Evolutionary conservation across 2,888 invertebrate genomes (phyloP).

Genomic region (Oegoconia quadripuncta): DNA sequence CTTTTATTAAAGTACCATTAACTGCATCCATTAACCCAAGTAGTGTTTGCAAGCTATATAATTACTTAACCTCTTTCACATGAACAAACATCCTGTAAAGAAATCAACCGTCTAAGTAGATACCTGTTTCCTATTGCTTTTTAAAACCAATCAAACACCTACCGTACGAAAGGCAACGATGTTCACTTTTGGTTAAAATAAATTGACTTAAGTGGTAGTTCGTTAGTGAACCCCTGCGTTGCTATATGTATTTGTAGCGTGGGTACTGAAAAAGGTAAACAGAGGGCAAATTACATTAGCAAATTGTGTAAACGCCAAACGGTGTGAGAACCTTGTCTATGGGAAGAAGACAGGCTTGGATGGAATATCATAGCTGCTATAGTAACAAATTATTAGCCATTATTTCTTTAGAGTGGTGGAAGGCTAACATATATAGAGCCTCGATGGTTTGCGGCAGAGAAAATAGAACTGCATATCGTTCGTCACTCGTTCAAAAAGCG

Average conservation of each 20-base stretch:
- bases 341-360: slow-evolving; percentile 28
- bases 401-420: too few species aligned
- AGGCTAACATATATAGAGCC: too few species aligned
- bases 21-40: too few species aligned
- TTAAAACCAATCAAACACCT: slow-evolving; percentile 2
- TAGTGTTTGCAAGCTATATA: slow-evolving; percentile 1
- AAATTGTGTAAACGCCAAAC: slow-evolving; percentile 39
- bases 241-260: slow-evolving; percentile 23
- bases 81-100: slow-evolving; percentile 26
- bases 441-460: too few species aligned
- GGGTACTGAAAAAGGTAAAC: slow-evolving; percentile 28
- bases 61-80: slow-evolving; percentile 1
- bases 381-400: too few species aligned
- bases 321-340: slow-evolving; percentile 39
- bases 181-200: not conserved
- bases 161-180: not conserved
- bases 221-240: slow-evolving; percentile 6
- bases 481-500: too few species aligned
- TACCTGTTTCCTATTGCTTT: slow-evolving; percentile 4
- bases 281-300: slow-evolving; percentile 49
- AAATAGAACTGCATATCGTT: too few species aligned
- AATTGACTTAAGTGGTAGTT: not conserved
- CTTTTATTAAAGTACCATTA: too few species aligned
- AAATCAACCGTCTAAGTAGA: not conserved
- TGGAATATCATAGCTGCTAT: too few species aligned